These are phyloP conservation scores for Nomada ferruginata DNA, from an alignment of 2,888 invertebrate genomes.

Conservation along the genomic window DNA sequence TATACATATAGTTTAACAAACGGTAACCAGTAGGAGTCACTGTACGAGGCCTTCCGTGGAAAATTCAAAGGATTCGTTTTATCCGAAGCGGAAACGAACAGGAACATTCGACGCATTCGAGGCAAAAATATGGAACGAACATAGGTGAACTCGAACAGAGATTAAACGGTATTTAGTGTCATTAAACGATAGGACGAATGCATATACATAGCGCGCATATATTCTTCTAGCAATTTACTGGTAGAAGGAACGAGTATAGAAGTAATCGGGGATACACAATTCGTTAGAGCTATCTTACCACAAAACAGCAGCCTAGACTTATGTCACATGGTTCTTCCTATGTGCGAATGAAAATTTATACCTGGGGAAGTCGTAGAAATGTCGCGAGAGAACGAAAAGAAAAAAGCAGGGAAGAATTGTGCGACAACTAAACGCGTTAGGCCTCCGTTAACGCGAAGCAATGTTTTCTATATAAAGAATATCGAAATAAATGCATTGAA, in stretches of 20 bases:
- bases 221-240: constrained; percentile 78
- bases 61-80: background rate
- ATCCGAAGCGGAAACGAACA: background rate
- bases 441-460: constrained; percentile 65
- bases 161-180: constrained; percentile 39
- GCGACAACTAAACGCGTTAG: constrained; percentile 33
- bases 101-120: background rate
- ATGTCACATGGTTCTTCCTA: constrained; percentile 30
- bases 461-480: constrained; percentile 75
- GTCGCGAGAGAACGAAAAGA: background rate
- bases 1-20: constrained; percentile 19
- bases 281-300: constrained; percentile 42
- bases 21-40: constrained; percentile 37
- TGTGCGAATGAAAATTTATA: constrained; percentile 15
- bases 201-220: constrained; percentile 70
- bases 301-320: constrained; percentile 22
- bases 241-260: constrained; percentile 57
- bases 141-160: constrained; percentile 13
- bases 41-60: constrained; percentile 48
- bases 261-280: constrained; percentile 40
- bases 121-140: background rate
- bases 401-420: constrained; percentile 16
- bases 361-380: background rate
- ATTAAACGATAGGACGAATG: constrained; percentile 47
- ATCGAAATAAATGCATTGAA: constrained; percentile 76